Conservation (phyloP, 2,113 vertebrate species). For the Apteryx mantelli region DNA sequence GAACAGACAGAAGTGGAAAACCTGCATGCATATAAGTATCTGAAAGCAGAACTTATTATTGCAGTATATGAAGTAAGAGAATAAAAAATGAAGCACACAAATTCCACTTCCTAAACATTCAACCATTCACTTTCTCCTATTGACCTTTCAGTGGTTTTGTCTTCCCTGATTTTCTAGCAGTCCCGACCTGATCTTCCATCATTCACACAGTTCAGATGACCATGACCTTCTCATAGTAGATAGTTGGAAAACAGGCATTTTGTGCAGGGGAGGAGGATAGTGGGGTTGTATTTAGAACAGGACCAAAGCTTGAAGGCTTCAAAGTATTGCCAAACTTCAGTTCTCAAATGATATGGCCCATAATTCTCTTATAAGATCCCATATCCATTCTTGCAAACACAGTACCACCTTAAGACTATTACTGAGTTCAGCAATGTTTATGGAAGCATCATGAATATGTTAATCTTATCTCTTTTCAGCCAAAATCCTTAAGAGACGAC, state of each 20-base stretch:
- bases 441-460: not conserved
- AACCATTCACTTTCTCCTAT: not conserved
- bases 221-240: not conserved
- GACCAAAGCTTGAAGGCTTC: not conserved
- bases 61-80: not conserved
- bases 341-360: not conserved
- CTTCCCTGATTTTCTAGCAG: not conserved
- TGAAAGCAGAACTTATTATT: not conserved
- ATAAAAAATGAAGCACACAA: not conserved
- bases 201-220: not conserved
- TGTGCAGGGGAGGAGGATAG: not conserved
- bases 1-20: not conserved
- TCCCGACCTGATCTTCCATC: not conserved
- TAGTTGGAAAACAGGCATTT: not conserved
- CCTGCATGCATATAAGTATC: not conserved
- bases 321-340: not conserved
- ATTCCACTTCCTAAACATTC: not conserved
- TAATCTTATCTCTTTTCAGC: not conserved
- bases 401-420: not conserved
- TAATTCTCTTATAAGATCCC: not conserved
- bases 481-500: not conserved
- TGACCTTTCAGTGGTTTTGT: not conserved
- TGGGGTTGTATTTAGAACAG: not conserved
- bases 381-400: not conserved
- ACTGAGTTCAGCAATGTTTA: not conserved